Evolutionary conservation across 2,888 invertebrate genomes (phyloP), one percentile per base, ranked within the genome.

Genomic region (Torymus auratus): DNA sequence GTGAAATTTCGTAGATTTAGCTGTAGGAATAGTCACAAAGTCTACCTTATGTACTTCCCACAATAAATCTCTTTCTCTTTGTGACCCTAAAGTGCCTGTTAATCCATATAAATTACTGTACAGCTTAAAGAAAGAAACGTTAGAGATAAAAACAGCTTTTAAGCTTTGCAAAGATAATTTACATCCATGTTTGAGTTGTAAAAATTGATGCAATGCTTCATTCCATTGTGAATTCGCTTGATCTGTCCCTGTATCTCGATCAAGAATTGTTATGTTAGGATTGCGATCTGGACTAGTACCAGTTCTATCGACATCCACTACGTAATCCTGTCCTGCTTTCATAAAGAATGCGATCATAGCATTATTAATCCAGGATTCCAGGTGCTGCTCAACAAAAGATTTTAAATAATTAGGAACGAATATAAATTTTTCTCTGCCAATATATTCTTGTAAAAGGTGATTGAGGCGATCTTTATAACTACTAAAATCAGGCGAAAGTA

Each of bases 131-230:
- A 52, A 71, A 17, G 20, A 13, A 7, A 91, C 87, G 80, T 91
- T 91, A 0, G 91, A 91, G 41, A 91, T 86, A 76, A 88, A 91
- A 79, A 87, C 87, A n/a, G 89, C 85, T 73, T 88, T 91, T 2
- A 91, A 83, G 70, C 86, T 88, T 73, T 88, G 84, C 5, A 84
- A 69, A 5, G 87, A 81, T 12, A 91, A 62, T 71, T 86, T 85
- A 56, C 85, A 85, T 2, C 87, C 88, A 81, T 91, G 90, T 82
- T 91, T 91, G 0, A 91, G 84, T 82, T 91, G 89, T n/a, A 91
- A 76, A 82, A 91, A 91, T 83, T 91, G 91, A 79, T 91, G 90
- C 28, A 91, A 83, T 0, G 85, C 91, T 70, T 89, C 86, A 28
- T 85, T 86, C 91, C 91, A 91, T 76, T 89, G 88, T 4, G 88